Percentiles rank a stretch among this genome's conserved stretches.
Evolutionary conservation across 2,888 invertebrate species (phyloP).

Genomic region (Nycteola revayana): DNA sequence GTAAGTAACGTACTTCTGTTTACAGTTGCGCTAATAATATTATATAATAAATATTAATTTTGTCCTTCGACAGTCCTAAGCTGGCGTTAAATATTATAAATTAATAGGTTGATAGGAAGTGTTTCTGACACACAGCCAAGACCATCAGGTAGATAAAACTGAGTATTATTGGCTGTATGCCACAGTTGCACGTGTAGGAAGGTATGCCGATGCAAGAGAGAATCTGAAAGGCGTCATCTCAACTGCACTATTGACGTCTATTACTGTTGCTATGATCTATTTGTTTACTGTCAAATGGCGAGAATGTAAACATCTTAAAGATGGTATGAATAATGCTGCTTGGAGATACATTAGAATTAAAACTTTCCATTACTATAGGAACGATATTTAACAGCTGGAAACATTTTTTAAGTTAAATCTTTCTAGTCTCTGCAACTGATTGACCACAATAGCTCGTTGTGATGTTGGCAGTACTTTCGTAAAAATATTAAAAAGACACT

Average conservation of each 20-base stretch:
- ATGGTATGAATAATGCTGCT: too few species aligned
- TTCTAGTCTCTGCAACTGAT: too few species aligned
- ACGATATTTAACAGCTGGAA: too few species aligned
- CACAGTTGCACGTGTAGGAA: constrained; percentile 33
- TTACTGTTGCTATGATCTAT: neutral
- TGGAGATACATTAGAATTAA: constrained; percentile 18
- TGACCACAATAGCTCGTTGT: too few species aligned
- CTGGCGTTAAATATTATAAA: constrained; percentile 36
- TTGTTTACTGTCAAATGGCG: too few species aligned
- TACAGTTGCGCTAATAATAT: constrained; percentile 12
- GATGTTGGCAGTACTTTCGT: too few species aligned
- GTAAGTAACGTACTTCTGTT: constrained; percentile 2
- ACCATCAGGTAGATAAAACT: constrained; percentile 56
- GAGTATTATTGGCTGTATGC: constrained; percentile 40
- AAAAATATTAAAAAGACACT: too few species aligned
- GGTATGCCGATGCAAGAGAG: constrained; percentile 12
- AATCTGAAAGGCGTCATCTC: constrained; percentile 17
- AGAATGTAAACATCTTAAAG: too few species aligned
- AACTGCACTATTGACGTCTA: constrained; percentile 2
- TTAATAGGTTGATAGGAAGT: constrained; percentile 43
- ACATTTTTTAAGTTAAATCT: too few species aligned
- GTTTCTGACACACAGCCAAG: constrained; percentile 57
- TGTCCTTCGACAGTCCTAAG: constrained; percentile 20
- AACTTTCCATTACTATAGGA: too few species aligned
- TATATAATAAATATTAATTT: constrained; percentile 26